phyloP scores from a whole-genome alignment of 2,113 vertebrate species.

The Eubucco bourcierii region DNA sequence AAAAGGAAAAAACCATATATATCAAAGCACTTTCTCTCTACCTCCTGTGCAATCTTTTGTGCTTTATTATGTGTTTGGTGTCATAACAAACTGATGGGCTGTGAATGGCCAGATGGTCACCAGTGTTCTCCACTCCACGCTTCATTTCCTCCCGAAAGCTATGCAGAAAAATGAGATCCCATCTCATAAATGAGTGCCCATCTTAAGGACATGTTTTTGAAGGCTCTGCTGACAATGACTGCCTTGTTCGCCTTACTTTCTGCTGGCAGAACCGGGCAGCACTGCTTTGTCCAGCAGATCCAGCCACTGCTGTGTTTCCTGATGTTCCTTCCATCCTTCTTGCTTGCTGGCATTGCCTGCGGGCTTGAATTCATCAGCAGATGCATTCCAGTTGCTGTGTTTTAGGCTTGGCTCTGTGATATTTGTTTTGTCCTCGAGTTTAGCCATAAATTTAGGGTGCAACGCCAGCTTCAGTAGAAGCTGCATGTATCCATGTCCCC shows the following conservation, averaged over 20 bases:
- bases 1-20: background rate
- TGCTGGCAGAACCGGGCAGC: background rate
- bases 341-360: rapidly evolving
- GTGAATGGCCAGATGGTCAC: slow-evolving; percentile 72
- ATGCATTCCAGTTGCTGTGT: background rate
- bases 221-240: slow-evolving; percentile 48
- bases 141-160: slow-evolving; percentile 73
- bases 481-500: background rate
- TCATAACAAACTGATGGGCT: slow-evolving; percentile 71
- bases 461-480: background rate
- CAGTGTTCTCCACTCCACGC: slow-evolving; percentile 56
- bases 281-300: slow-evolving; percentile 18
- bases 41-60: slow-evolving; percentile 56
- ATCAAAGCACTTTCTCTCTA: slow-evolving; percentile 60
- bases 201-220: slow-evolving; percentile 42
- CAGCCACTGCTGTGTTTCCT: background rate
- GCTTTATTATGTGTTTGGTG: slow-evolving; percentile 67
- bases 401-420: background rate
- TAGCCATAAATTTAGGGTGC: background rate
- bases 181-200: slow-evolving; percentile 59
- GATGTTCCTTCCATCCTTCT: background rate
- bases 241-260: slow-evolving; percentile 33
- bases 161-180: slow-evolving; percentile 69
- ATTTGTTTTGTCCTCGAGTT: background rate
- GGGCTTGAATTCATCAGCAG: background rate